A percentile compares a stretch with the other conserved stretches of the same genome.
Conservation (phyloP, 2,113 vertebrate species). For the Spea multiplicata region DNA sequence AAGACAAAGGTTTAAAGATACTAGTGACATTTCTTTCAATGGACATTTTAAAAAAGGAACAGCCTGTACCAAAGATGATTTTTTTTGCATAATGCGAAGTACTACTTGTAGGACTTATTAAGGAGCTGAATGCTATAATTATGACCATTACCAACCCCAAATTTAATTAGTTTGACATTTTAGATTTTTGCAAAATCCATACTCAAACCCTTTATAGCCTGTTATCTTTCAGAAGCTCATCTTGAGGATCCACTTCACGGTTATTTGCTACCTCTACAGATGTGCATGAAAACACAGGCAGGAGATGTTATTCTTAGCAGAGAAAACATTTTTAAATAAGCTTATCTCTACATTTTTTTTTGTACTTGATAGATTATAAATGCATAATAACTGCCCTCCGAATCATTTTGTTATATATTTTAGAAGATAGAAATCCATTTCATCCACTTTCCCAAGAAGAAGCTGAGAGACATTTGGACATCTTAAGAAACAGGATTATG, state of each 20-base stretch:
- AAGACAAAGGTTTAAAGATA: too few species aligned
- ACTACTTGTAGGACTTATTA: conserved; percentile 36
- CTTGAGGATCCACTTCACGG: conserved; percentile 41
- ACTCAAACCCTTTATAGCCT: conserved; percentile 40
- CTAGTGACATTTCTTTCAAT: background rate
- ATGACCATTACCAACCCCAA: conserved; percentile 41
- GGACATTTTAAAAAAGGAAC: conserved; percentile 14
- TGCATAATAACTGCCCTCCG: conserved; percentile 1
- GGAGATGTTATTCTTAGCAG: conserved; percentile 13
- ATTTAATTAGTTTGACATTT: conserved; percentile 48
- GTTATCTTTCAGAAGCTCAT: conserved; percentile 32
- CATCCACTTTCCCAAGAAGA: conserved; percentile 54
- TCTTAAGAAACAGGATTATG: conserved; percentile 52
- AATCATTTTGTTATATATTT: conserved; percentile 54
- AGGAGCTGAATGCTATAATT: conserved; percentile 40
- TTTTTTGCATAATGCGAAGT: conserved; percentile 19
- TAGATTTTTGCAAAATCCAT: conserved; percentile 41
- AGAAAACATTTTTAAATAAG: conserved; percentile 22
- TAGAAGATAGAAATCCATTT: conserved; percentile 62
- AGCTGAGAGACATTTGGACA: conserved; percentile 55
- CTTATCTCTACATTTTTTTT: conserved; percentile 1
- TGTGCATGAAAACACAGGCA: conserved; percentile 29
- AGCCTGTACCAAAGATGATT: conserved; percentile 11
- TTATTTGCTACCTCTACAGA: conserved; percentile 39
- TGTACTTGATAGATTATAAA: background rate